These are phyloP conservation scores for Psephotus haematonotus DNA, from an alignment of 2,113 vertebrate species.

Conservation along the genomic window DNA sequence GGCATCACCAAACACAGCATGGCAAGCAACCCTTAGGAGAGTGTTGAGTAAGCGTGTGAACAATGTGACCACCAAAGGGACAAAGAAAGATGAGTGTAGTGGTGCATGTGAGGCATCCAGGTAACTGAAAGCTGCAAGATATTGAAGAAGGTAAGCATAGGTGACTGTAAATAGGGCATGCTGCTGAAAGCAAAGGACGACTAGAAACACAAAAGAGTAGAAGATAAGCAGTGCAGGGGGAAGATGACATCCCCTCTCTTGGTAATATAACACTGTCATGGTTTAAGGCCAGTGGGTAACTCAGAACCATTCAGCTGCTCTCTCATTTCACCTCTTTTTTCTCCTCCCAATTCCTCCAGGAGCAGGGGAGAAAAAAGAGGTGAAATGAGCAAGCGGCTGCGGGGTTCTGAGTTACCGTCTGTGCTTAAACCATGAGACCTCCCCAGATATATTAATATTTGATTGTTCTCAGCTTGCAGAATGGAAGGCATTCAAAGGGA, in stretches of 20 bases:
- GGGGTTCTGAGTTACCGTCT: neutral
- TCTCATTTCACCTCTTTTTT: neutral
- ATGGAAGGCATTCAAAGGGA: neutral
- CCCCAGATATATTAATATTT: neutral
- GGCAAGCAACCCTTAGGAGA: neutral
- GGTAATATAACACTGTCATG: neutral
- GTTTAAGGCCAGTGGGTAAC: neutral
- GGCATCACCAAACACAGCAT: neutral
- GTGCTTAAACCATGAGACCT: neutral
- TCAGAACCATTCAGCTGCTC: neutral
- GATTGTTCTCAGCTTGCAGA: neutral
- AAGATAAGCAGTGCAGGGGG: neutral
- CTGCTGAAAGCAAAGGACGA: neutral
- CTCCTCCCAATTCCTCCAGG: neutral
- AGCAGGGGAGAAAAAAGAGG: neutral
- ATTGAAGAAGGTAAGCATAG: neutral
- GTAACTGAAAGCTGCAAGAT: neutral
- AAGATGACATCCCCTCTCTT: neutral
- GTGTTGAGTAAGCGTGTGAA: fast-evolving
- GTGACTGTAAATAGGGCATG: neutral
- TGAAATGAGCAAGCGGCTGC: neutral
- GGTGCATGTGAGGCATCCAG: neutral
- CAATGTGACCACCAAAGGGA: neutral
- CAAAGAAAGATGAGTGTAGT: neutral
- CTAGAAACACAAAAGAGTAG: neutral